Base-by-base conservation (phyloP, 1,140 invertebrate genomes). In the Zelostemma sp. region DNA sequence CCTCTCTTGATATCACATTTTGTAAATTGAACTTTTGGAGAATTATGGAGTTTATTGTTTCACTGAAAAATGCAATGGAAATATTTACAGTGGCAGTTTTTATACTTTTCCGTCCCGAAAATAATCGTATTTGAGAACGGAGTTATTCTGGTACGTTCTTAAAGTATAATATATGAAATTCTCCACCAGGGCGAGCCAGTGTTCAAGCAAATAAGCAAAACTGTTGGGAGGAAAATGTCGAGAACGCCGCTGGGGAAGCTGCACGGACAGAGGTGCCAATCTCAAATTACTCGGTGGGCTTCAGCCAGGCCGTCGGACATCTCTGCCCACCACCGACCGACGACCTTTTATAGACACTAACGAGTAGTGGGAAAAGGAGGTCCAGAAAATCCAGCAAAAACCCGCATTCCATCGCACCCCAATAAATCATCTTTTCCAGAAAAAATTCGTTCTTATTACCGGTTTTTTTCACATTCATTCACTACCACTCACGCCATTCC, bases 341-440 rank as follows among this genome's bases (percentile, higher is more conserved):
- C 76, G 56, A 79, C 79, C 75, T 80, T 80, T 79, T 80, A 80
- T 80, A 80, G 79, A 80, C 79, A 80, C 78, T 75, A 61, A 51
- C 58, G 11, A 11, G 73, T 74, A 74, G 76, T 76, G 74, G 76
- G 73, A 69, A 17, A 59, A 56, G 71, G 68, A 72, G 74, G 58
- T 62, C 50, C 68, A 66, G 68, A 68, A 78, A 79, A 74, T 79
- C 70, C 54, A 63, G 63, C 72, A 72, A 80, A 80, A 78, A 75
- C 60, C 68, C 47, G 31, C 56, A 61, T 75, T 75, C 70, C 60
- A 51, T 50, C 18, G 45, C 46, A 31, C 5, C 28, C 11, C 5
- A 11, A 31, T n/a, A n/a, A n/a, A n/a, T n/a, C n/a, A n/a, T n/a
- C n/a, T n/a, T n/a, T n/a, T n/a, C n/a, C n/a, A n/a, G n/a, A n/a